A percentile compares a stretch with the other conserved stretches of the same genome.
Conservation (phyloP, 2,113 vertebrate species). For the Tamias sibiricus region DNA sequence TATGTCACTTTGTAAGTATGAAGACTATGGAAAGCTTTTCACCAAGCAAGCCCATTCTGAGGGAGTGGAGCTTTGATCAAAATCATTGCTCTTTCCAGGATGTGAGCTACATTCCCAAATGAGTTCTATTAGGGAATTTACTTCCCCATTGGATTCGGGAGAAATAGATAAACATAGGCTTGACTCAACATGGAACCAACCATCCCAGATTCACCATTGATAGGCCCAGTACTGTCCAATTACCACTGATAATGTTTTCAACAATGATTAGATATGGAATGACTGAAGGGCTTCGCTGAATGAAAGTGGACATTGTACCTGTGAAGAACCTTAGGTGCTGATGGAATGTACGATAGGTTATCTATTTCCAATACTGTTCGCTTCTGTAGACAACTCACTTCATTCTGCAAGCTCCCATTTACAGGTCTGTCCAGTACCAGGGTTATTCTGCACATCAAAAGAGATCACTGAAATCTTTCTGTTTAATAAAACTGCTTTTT, state of each 20-base stretch:
- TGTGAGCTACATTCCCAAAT: not conserved
- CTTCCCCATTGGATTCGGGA: not conserved
- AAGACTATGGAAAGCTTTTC: not conserved
- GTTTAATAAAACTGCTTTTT: not conserved
- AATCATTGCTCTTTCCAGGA: not conserved
- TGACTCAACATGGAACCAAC: not conserved
- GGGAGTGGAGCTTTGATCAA: not conserved
- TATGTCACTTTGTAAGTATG: not conserved
- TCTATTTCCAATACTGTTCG: not conserved
- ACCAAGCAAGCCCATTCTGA: not conserved
- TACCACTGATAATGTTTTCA: not conserved
- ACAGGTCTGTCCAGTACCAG: not conserved
- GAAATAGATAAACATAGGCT: not conserved
- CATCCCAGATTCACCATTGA: not conserved
- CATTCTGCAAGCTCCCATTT: not conserved
- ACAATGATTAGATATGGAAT: not conserved
- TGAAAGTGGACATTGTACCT: not conserved
- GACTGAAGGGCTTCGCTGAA: not conserved
- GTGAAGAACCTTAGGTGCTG: not conserved
- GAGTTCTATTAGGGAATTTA: not conserved
- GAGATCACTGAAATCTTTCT: not conserved
- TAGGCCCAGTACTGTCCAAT: not conserved
- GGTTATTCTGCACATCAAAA: not conserved
- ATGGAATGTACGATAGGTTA: not conserved
- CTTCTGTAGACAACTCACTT: not conserved